Percentiles rank a stretch among this genome's conserved stretches.
phyloP scores from a whole-genome alignment of 2,113 vertebrate genomes.

The Pteruthius melanotis region DNA sequence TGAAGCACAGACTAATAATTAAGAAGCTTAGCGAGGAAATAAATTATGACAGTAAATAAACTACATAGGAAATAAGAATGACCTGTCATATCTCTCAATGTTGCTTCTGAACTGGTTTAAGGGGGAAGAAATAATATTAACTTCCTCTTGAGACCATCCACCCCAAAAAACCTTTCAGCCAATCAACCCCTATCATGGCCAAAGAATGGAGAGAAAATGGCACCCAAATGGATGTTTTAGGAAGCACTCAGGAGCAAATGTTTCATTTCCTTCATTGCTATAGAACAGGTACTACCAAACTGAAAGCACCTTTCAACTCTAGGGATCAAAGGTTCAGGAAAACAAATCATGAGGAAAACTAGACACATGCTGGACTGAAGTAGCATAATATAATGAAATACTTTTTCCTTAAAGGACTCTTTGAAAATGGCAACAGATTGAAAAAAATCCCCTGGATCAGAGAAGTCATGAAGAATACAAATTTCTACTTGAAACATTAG shows the following conservation, averaged over 20 bases:
- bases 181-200: not conserved
- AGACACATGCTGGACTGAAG: not conserved
- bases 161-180: not conserved
- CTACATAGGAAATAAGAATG: not conserved
- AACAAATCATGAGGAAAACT: not conserved
- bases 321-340: not conserved
- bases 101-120: not conserved
- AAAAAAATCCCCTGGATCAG: not conserved
- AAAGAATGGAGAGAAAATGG: not conserved
- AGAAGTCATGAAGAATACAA: not conserved
- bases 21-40: not conserved
- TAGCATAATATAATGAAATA: not conserved
- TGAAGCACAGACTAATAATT: not conserved
- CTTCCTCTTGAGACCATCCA: not conserved
- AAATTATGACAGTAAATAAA: not conserved
- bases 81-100: not conserved
- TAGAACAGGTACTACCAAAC: not conserved
- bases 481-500: not conserved
- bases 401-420: not conserved
- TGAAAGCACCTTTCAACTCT: not conserved
- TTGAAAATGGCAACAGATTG: not conserved
- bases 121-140: not conserved
- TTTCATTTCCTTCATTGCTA: not conserved
- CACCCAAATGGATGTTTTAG: not conserved
- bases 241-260: not conserved